Percentiles rank a stretch among this genome's conserved stretches.
Evolutionary conservation across 2,888 invertebrate species (phyloP).

Genomic region (Sesia apiformis): DNA sequence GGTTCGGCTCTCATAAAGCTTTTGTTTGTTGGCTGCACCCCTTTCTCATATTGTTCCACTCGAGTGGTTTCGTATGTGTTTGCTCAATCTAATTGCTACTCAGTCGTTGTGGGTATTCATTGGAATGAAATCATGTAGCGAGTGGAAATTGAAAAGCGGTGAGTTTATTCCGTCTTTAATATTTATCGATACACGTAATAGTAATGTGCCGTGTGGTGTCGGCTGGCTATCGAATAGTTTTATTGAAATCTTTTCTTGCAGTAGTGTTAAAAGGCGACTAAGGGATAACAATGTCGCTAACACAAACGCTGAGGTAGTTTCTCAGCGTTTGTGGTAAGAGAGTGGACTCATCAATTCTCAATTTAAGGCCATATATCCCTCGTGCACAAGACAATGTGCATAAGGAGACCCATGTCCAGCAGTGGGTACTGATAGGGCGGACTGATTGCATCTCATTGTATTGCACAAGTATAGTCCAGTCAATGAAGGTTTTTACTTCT

Average conservation of each 20-base stretch:
- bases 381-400: too few relatives aligned
- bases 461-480: too few relatives aligned
- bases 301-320: too few relatives aligned
- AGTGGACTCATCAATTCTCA: too few relatives aligned
- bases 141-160: conserved; percentile 16
- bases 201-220: neutral
- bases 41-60: conserved; percentile 63
- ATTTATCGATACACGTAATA: neutral
- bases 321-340: too few relatives aligned
- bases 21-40: conserved; percentile 55
- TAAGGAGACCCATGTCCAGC: too few relatives aligned
- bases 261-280: too few relatives aligned
- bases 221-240: neutral
- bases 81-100: conserved; percentile 71
- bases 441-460: too few relatives aligned
- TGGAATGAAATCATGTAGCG: conserved; percentile 56
- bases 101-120: conserved; percentile 51
- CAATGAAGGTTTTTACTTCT: too few relatives aligned
- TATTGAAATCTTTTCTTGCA: neutral
- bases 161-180: conserved; percentile 15
- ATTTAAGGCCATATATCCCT: too few relatives aligned
- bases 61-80: conserved; percentile 57
- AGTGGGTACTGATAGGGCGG: too few relatives aligned
- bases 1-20: conserved; percentile 10
- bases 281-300: too few relatives aligned